These are phyloP conservation scores for Pelodytes ibericus DNA, from an alignment of 2,797 vertebrate species.

Conservation along the genomic window DNA sequence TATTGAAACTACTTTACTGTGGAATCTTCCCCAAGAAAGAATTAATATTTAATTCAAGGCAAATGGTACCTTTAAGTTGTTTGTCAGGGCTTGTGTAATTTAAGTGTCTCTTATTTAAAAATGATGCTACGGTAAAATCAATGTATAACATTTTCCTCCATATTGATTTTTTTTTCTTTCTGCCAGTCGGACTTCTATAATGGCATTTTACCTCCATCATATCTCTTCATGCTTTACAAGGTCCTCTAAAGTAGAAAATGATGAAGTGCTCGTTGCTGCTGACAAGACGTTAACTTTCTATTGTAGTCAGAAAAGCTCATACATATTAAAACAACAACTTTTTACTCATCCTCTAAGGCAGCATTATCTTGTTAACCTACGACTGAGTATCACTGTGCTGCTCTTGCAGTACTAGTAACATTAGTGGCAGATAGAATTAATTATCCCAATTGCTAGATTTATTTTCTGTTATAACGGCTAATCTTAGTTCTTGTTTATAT, in stretches of 20 bases:
- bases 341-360: constrained; percentile 26
- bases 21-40: constrained; percentile 61
- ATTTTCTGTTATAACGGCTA: too few species aligned
- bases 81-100: constrained; percentile 65
- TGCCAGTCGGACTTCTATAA: constrained; percentile 62
- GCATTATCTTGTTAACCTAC: constrained; percentile 14
- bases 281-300: constrained; percentile 32
- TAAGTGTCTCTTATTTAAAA: constrained; percentile 67
- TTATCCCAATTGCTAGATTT: too few species aligned
- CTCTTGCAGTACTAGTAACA: not conserved
- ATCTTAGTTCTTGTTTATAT: too few species aligned
- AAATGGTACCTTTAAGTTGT: constrained; percentile 68
- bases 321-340: constrained; percentile 35
- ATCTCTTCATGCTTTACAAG: constrained; percentile 40
- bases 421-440: too few species aligned
- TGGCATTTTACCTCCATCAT: constrained; percentile 51
- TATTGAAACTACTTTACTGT: constrained; percentile 27
- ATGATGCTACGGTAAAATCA: constrained; percentile 68
- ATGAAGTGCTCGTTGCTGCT: constrained; percentile 33
- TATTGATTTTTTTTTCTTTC: constrained; percentile 69
- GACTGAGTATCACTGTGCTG: not conserved
- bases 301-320: constrained; percentile 36
- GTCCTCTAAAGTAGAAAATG: constrained; percentile 48
- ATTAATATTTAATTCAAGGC: constrained; percentile 75
- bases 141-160: constrained; percentile 65